These are phyloP conservation scores for Alitta virens DNA, from an alignment of 2,888 invertebrate species.

Conservation along the genomic window DNA sequence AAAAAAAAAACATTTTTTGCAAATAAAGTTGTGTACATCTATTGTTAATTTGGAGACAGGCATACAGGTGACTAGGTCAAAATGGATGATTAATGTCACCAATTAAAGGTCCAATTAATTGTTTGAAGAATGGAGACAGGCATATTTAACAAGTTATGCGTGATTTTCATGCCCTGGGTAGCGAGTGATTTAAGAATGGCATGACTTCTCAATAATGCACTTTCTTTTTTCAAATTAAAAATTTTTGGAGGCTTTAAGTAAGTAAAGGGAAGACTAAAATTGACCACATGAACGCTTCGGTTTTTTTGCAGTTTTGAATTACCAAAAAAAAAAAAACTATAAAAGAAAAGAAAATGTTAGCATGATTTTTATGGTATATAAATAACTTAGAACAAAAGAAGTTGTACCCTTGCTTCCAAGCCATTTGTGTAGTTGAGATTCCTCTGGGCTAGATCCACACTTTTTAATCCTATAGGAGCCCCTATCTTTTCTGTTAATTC, in stretches of 20 bases:
- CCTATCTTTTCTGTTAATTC: slow-evolving; percentile 32
- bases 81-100: too few species aligned
- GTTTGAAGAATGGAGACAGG: too few species aligned
- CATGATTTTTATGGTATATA: background rate
- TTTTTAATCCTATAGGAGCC: slow-evolving; percentile 28
- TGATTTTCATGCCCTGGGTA: too few species aligned
- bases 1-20: background rate
- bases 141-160: too few species aligned
- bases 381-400: background rate
- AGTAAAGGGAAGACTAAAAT: too few species aligned
- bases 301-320: background rate
- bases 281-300: too few species aligned
- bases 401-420: slow-evolving; percentile 4
- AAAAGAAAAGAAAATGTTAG: background rate
- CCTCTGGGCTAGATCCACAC: slow-evolving; percentile 19
- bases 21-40: background rate
- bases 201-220: too few species aligned
- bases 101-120: too few species aligned
- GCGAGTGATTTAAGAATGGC: too few species aligned
- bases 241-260: too few species aligned
- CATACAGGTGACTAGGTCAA: too few species aligned
- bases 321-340: background rate
- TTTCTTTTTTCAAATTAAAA: too few species aligned
- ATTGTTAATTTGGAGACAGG: background rate
- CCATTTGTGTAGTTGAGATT: slow-evolving; percentile 14